A percentile compares a stretch with the other conserved stretches of the same genome.
These are phyloP conservation scores for Scartelaos histophorus DNA, from an alignment of 2,113 vertebrate genomes.

Conservation along the genomic window DNA sequence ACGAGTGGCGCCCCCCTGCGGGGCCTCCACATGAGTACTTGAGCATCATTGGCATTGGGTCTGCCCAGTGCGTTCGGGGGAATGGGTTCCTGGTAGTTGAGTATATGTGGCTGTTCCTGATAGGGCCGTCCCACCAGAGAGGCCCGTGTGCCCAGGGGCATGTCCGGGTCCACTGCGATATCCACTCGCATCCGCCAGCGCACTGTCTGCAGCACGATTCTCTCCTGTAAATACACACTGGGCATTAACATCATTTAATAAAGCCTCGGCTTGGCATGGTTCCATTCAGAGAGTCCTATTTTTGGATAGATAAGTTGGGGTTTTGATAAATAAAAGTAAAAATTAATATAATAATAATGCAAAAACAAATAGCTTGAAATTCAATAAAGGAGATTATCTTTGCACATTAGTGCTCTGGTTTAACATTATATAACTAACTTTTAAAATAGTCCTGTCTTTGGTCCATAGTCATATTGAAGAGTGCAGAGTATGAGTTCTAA, in stretches of 20 bases:
- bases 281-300: too few relatives aligned
- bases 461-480: too few relatives aligned
- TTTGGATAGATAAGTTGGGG: too few relatives aligned
- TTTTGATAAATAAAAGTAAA: too few relatives aligned
- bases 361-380: too few relatives aligned
- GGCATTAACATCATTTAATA: neutral
- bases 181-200: constrained; percentile 98
- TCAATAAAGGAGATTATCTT: too few relatives aligned
- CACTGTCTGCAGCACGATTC: constrained; percentile 95
- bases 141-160: constrained; percentile 90
- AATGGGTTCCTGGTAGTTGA: constrained; percentile 96
- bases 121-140: constrained; percentile 89
- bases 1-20: constrained; percentile 90
- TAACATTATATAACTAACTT: too few relatives aligned
- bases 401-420: too few relatives aligned
- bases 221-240: constrained; percentile 74
- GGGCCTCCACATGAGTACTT: constrained; percentile 99
- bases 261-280: neutral
- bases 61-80: constrained; percentile 94
- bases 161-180: constrained; percentile 91
- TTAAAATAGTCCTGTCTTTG: too few relatives aligned
- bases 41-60: constrained; percentile 97
- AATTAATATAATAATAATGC: too few relatives aligned
- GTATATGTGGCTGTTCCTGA: constrained; percentile 96
- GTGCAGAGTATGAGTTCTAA: too few relatives aligned